These are phyloP conservation scores for Drosophila truncata DNA, from an alignment of 1,140 invertebrate genomes.

Conservation along the genomic window DNA sequence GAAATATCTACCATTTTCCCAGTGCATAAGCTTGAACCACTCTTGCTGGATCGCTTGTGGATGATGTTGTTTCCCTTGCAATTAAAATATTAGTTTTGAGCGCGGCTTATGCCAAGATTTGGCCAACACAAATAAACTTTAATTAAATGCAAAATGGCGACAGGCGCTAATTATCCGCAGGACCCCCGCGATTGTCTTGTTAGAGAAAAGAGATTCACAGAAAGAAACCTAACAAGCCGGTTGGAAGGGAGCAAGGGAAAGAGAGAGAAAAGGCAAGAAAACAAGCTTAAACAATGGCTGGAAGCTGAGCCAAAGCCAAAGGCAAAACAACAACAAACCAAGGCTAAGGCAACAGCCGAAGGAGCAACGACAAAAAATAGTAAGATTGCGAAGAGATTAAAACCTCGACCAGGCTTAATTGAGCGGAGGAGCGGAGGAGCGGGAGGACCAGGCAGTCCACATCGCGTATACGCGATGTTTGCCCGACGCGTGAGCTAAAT, in stretches of 20 bases:
- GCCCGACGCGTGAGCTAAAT: constrained; percentile 66
- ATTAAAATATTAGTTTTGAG: constrained; percentile 77
- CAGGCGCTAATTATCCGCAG: constrained; percentile 68
- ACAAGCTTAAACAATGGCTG: constrained; percentile 58
- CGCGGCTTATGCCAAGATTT: constrained; percentile 56
- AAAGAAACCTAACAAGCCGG: constrained; percentile 27
- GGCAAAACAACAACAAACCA: constrained; percentile 48
- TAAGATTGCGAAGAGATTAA: constrained; percentile 67
- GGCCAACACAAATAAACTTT: constrained; percentile 49
- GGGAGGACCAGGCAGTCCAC: constrained; percentile 2
- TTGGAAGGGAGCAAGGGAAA: not conserved
- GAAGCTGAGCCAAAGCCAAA: constrained; percentile 29
- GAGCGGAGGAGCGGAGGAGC: constrained; percentile 59
- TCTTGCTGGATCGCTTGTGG: constrained; percentile 15
- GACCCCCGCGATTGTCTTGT: constrained; percentile 29
- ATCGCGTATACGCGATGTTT: constrained; percentile 57
- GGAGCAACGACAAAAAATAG: constrained; percentile 12
- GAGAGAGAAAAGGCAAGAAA: constrained; percentile 24
- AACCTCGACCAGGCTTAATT: constrained; percentile 71
- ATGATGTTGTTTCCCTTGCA: constrained; percentile 56
- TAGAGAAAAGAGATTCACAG: constrained; percentile 17
- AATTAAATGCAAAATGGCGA: constrained; percentile 71
- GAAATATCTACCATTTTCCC: not conserved
- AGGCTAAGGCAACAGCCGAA: constrained; percentile 40
- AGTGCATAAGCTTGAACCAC: constrained; percentile 8